Conservation (phyloP, 2,113 vertebrate species). For the Bufo bufo region DNA sequence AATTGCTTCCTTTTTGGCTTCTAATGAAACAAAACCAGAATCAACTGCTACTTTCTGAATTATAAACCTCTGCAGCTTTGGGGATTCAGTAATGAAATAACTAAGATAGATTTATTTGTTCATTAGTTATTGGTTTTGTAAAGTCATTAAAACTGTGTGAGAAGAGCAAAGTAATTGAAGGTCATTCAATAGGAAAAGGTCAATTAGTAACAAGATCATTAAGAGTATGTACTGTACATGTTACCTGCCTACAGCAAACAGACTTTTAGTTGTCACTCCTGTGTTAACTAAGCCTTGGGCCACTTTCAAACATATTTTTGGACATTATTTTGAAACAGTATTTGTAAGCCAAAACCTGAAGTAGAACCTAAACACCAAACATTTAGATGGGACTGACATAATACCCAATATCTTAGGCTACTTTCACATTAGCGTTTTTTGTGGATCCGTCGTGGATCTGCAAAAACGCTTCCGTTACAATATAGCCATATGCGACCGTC, state of each 20-base stretch:
- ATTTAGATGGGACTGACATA: too few species aligned
- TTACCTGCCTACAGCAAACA: neutral
- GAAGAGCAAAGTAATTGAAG: neutral
- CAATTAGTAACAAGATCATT: neutral
- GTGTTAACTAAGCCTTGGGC: too few species aligned
- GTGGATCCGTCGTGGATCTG: too few species aligned
- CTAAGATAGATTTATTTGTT: neutral
- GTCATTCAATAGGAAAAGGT: neutral
- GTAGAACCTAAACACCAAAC: too few species aligned
- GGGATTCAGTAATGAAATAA: neutral
- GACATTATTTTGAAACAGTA: too few species aligned
- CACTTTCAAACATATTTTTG: neutral
- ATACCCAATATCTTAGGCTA: too few species aligned
- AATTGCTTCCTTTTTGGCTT: slow-evolving; percentile 23
- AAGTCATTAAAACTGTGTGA: too few species aligned
- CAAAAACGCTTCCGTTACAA: too few species aligned
- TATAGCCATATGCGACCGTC: too few species aligned
- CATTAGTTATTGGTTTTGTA: neutral
- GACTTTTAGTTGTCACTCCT: neutral
- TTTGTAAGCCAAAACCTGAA: too few species aligned
- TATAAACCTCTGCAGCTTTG: neutral
- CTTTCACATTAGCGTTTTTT: too few species aligned
- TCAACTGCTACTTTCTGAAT: slow-evolving; percentile 12
- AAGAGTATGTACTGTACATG: neutral
- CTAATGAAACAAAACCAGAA: slow-evolving; percentile 4